Base-by-base conservation (phyloP, 2,113 vertebrate species). In the Tupaia chinensis region DNA sequence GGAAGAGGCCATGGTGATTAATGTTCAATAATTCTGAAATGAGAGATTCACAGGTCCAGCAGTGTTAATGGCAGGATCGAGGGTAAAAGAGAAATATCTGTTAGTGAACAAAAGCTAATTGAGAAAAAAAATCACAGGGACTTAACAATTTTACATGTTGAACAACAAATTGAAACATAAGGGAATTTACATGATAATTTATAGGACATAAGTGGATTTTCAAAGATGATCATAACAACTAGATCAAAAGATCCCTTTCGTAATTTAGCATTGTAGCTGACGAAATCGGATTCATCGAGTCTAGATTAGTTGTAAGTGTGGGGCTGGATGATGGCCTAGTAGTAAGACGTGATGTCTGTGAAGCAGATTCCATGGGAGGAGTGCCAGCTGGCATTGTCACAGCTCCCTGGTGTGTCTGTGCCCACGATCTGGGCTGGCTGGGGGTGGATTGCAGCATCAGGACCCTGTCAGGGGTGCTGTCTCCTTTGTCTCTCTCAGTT, bases 161-260 rank as follows among this genome's bases (percentile, higher is more conserved):
- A 19, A 73, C 14, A 73, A 56, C 6, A 65, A 84, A 70, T 87
- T 94, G 89, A 96, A 95, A 74, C 10, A 53, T n/a, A 81, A 89
- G n/a, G 29, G 73, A 82, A 73, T 72, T 95, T 86, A 29, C 25
- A 54, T 74, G 61, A 73, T 17, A 72, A 23, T 27, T 91, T 63
- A 72, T 3, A 85, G 84, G 90, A 76, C 20, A 86, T 65, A 96
- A 65, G 14, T 91, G 29, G 32, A 65, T 72, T 95, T 25, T 95
- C 73, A 94, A 79, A 85, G 54, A 94, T 66, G 88, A 29, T 72
- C 79, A 73, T 25, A 15, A 73, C 78, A 74, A 73, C 14, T 95
- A 93, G 84, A 91, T 44, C 23, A 63, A 91, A 84, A 76, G 25
- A 72, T 86, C 23, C 11, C 22, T 82, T 81, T 79, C 72, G 14